Percentiles rank a stretch among this genome's conserved stretches.
These are phyloP conservation scores for Asteroscopus sphinx DNA, from an alignment of 2,888 invertebrate species.

Conservation along the genomic window DNA sequence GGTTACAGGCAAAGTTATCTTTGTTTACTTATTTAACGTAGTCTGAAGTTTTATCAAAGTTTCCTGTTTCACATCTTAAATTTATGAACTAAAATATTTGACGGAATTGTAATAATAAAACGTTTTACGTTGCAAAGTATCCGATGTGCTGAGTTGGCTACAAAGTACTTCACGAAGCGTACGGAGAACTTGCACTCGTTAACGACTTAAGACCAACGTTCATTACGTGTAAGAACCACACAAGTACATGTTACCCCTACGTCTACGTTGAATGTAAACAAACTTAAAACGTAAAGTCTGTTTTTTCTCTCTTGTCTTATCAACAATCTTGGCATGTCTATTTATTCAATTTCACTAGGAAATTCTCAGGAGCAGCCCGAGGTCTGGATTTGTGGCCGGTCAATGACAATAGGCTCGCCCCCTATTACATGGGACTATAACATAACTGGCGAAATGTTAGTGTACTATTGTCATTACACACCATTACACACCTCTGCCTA, in stretches of 20 bases:
- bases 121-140: conserved; percentile 18
- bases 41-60: conserved; percentile 12
- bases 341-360: no score
- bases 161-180: conserved; percentile 27
- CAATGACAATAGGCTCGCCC: no score
- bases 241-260: conserved; percentile 3
- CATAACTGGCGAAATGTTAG: no score
- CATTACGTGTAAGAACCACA: conserved; percentile 21
- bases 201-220: conserved; percentile 34
- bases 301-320: no score
- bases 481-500: no score
- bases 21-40: conserved; percentile 20
- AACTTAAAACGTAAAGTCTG: no score
- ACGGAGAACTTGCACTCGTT: conserved; percentile 23
- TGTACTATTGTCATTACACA: no score
- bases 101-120: conserved; percentile 18
- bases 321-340: background rate
- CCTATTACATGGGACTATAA: no score
- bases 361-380: no score
- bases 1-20: conserved; percentile 1
- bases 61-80: conserved; percentile 14
- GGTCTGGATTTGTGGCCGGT: no score
- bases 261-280: conserved; percentile 34
- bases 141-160: conserved; percentile 15
- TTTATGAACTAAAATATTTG: conserved; percentile 18